Conservation (phyloP, 2,113 vertebrate species). For the Okapia johnstoni region DNA sequence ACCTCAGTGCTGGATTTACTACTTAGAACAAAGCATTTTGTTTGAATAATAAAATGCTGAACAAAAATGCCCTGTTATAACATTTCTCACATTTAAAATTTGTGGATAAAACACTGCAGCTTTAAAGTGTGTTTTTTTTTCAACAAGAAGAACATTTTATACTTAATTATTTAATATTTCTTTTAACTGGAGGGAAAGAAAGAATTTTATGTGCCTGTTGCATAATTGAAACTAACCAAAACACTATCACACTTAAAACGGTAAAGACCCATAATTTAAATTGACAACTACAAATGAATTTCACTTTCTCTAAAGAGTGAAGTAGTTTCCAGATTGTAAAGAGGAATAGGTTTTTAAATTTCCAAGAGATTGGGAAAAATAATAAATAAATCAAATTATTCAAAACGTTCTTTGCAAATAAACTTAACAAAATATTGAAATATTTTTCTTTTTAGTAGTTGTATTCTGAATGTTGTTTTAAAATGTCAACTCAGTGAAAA, state of each 20-base stretch:
- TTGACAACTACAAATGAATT: constrained; percentile 22
- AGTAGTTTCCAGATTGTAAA: neutral
- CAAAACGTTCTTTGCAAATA: neutral
- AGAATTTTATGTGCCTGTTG: constrained; percentile 27
- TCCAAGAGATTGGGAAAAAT: neutral
- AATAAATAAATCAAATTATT: neutral
- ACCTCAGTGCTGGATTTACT: constrained; percentile 73
- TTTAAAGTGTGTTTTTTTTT: constrained; percentile 23
- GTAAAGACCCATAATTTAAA: neutral
- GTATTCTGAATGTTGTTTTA: neutral
- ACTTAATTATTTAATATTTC: neutral
- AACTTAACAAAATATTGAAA: neutral
- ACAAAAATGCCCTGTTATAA: constrained; percentile 19
- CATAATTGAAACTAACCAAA: constrained; percentile 29
- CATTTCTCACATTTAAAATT: constrained; percentile 58
- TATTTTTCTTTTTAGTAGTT: neutral
- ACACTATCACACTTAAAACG: neutral
- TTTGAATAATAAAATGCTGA: constrained; percentile 67
- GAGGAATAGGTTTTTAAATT: neutral
- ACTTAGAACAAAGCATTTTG: constrained; percentile 69
- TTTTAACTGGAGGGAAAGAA: neutral
- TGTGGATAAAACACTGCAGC: neutral
- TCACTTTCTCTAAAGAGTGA: constrained; percentile 16
- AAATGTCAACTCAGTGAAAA: neutral
- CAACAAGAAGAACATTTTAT: neutral